Percentiles rank a stretch among this genome's conserved stretches.
Conservation (phyloP, 2,797 vertebrate species). For the Syngnathus rostellatus region DNA sequence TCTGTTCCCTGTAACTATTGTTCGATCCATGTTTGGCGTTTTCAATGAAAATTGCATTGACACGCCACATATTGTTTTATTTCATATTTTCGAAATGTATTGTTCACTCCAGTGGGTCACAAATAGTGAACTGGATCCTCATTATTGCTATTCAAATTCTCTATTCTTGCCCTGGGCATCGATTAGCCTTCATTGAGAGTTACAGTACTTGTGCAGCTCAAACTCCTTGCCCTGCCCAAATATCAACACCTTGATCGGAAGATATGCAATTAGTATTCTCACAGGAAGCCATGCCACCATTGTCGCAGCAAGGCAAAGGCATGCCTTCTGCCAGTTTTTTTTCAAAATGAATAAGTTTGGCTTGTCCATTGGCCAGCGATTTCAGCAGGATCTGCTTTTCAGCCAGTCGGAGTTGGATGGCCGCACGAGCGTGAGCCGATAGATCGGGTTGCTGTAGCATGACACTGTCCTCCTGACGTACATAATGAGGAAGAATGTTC, state of each 20-base stretch:
- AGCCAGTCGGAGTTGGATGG: slow-evolving; percentile 81
- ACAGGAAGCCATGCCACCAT: slow-evolving; percentile 79
- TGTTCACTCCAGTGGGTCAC: slow-evolving; percentile 26
- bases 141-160: slow-evolving; percentile 1
- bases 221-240: slow-evolving; percentile 64
- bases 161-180: slow-evolving; percentile 18
- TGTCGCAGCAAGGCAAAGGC: slow-evolving; percentile 77
- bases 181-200: slow-evolving; percentile 63
- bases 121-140: neutral
- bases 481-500: neutral
- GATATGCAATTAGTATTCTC: slow-evolving; percentile 77
- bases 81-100: too few species aligned
- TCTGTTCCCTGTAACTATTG: too few species aligned
- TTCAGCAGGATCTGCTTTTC: slow-evolving; percentile 93
- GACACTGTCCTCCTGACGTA: slow-evolving; percentile 76
- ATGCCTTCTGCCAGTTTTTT: slow-evolving; percentile 74
- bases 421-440: slow-evolving; percentile 73
- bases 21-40: too few species aligned
- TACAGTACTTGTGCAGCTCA: slow-evolving; percentile 43
- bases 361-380: slow-evolving; percentile 71
- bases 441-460: slow-evolving; percentile 76
- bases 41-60: too few species aligned
- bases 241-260: slow-evolving; percentile 70
- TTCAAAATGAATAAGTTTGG: slow-evolving; percentile 73
- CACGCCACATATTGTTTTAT: too few species aligned